Evolutionary conservation across 2,113 vertebrate species (phyloP).

Genomic region (Candoia aspera): DNA sequence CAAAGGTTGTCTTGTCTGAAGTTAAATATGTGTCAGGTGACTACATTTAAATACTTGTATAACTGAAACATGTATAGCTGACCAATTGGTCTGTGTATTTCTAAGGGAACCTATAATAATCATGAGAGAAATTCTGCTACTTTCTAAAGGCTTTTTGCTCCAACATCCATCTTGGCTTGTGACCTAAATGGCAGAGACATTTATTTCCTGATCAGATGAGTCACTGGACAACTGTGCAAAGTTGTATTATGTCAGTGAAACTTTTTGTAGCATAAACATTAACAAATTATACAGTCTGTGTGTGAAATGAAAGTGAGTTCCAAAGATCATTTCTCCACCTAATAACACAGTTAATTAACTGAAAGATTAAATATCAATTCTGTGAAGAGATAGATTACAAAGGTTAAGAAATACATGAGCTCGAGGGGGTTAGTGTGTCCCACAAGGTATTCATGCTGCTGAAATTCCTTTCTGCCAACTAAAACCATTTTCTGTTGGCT

Average conservation of each 20-base stretch:
- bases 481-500: neutral
- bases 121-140: conserved; percentile 23
- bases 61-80: conserved; percentile 21
- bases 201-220: conserved; percentile 37
- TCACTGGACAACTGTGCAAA: conserved; percentile 35
- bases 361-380: conserved; percentile 28
- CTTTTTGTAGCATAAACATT: conserved; percentile 44
- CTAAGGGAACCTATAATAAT: conserved; percentile 34
- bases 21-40: conserved; percentile 39
- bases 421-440: neutral
- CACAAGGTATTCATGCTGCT: neutral
- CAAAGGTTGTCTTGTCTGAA: conserved; percentile 48
- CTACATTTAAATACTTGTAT: conserved; percentile 18
- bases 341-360: conserved; percentile 18
- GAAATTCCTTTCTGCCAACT: neutral
- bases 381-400: neutral
- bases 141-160: neutral
- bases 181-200: conserved; percentile 70
- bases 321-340: conserved; percentile 13
- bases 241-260: conserved; percentile 52
- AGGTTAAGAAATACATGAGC: neutral
- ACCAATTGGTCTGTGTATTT: conserved; percentile 18
- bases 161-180: conserved; percentile 48
- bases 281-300: conserved; percentile 44
- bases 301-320: conserved; percentile 36